These are phyloP conservation scores for Palaemon carinicauda DNA, from an alignment of 1,140 invertebrate genomes.

Conservation along the genomic window DNA sequence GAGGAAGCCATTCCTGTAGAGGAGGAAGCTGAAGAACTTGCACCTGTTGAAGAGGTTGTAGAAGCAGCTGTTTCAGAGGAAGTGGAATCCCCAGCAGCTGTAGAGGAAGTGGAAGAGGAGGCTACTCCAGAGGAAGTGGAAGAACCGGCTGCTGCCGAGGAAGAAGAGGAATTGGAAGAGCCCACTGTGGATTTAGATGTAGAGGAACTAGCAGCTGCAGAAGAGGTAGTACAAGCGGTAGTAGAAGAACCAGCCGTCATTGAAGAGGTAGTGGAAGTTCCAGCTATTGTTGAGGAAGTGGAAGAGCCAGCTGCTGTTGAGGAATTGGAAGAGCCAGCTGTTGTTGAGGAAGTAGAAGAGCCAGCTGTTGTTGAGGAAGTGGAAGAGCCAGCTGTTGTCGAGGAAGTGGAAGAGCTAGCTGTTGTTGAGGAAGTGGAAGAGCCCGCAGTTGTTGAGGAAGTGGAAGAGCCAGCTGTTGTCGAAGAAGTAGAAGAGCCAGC, in stretches of 20 bases:
- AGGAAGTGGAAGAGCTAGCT: not conserved
- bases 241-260: not conserved
- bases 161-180: not conserved
- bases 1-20: not conserved
- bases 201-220: not conserved
- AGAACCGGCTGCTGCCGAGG: not conserved
- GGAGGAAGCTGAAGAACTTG: not conserved
- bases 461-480: not conserved
- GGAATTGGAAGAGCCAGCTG: not conserved
- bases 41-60: not conserved
- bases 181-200: not conserved
- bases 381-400: no score
- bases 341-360: no score
- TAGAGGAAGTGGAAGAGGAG: not conserved
- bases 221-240: no score
- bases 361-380: no score
- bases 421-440: not conserved
- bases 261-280: not conserved
- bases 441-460: not conserved
- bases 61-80: not conserved
- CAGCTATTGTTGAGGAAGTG: not conserved
- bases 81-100: not conserved
- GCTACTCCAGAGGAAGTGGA: not conserved
- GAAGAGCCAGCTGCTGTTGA: not conserved
- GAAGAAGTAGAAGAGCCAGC: not conserved